Base-by-base conservation (phyloP, 92 coral and sea anemone species). In the Ricordea florida region DNA sequence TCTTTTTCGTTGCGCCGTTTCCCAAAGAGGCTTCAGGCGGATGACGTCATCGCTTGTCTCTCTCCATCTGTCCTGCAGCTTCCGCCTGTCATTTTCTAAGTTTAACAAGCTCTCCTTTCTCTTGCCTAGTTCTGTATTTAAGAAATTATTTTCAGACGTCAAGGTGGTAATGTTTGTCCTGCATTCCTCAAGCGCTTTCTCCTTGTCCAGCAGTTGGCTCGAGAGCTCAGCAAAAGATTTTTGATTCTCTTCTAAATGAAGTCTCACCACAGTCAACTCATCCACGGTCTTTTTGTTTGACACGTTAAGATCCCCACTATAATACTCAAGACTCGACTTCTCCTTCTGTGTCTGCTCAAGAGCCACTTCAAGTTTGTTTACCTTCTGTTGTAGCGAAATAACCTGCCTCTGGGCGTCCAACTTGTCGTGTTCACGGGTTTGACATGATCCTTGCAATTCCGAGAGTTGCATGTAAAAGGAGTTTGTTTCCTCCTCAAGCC, bases 371-470 rank as follows among this genome's bases (percentile, higher is more conserved):
- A 94, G 63, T 33, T 88, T 94, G 32, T 76, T 61, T 11, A 82
- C 90, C 50, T 83, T 83, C 65, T 94, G 97, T 49, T 92, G 93
- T 51, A 93, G 60, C 58, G 88, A 32, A 55, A 84, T 85, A 14
- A 92, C 93, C 46, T 94, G 93, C 23, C 97, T 78, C 35, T 91
- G 98, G 0, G 89, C 83, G 42, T 92, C 89, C 26, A 91, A 63
- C 66, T 94, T 94, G 40, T 92, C 97, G 47, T 94, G 91, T 66
- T 94, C 97, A 30, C 91, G 78, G 21, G 75, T 65, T 32, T 93
- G 97, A 52, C 85, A 94, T 17, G 78, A 92, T 33, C 90, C 81
- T 30, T 94, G 97, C 6, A 94, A 93, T 57, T 94, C 98, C 4
- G 92, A 79, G 33, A 94, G 81, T 37, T 92, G 83, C 62, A 86